Evolutionary conservation across 2,888 invertebrate species (phyloP).

Genomic region (Barypeithes pellucidus): DNA sequence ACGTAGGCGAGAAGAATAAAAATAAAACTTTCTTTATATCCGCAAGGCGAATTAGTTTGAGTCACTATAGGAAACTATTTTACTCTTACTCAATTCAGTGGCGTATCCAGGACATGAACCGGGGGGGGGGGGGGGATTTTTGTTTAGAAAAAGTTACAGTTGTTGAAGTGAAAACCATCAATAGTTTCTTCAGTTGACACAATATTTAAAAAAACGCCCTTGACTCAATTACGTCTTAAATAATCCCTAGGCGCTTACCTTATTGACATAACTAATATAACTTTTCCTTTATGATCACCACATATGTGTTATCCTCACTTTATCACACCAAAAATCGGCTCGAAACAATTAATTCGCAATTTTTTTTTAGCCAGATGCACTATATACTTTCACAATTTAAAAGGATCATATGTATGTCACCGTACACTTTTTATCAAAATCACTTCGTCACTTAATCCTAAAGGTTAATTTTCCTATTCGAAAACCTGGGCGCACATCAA

Average conservation of each 20-base stretch:
- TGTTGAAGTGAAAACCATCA: no score
- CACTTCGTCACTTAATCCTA: background rate
- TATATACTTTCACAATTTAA: slow-evolving; percentile 13
- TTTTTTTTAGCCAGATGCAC: background rate
- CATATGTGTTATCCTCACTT: background rate
- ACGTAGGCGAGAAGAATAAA: background rate
- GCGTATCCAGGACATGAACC: no score
- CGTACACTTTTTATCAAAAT: background rate
- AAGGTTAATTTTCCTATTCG: background rate
- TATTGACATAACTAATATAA: slow-evolving; percentile 22
- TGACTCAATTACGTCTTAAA: no score
- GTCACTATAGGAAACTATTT: background rate
- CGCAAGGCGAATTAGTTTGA: background rate
- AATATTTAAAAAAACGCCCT: background rate
- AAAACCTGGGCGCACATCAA: background rate
- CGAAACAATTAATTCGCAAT: background rate
- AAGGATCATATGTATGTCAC: slow-evolving; percentile 6
- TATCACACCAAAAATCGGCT: no score
- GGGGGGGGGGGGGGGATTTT: no score
- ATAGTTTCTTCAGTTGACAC: no score
- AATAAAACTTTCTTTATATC: slow-evolving; percentile 4
- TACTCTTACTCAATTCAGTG: background rate
- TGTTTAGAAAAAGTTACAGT: no score
- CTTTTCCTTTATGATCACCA: background rate
- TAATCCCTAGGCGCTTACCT: no score